Evolutionary conservation across 2,888 invertebrate species (phyloP), one percentile per base, ranked within the genome.

Genomic region (Pandemis corylana): DNA sequence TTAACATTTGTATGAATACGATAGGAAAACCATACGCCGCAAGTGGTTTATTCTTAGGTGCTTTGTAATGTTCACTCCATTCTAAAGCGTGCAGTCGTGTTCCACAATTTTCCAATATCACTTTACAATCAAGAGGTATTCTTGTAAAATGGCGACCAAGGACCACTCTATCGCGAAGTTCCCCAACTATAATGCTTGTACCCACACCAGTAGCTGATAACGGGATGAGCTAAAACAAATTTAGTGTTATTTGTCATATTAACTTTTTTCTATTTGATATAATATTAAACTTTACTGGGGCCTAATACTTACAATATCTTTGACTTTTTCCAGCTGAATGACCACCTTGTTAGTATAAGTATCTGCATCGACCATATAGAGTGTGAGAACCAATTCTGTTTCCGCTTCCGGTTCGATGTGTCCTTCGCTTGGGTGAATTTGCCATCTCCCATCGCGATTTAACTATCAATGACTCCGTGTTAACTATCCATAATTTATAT

Each of bases 111-210:
- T 92, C 93, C 83, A 96, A 89, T 0, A 81, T 83, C 15, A 96
- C 90, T 77, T 89, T 89, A 76, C 85, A 81, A 66, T 85, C 83
- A 67, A 95, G 83, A 0, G 88, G 88, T 72, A 92, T 89, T 83
- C 94, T 95, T 79, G 96, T 96, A 81, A 97, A 96, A 82, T 96
- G 93, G 5, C 95, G 91, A 5, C 96, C 97, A 63, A 97, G 93
- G 76, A 95, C 87, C 67, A 96, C 89, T 36, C 95, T 95, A 59
- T 95, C 94, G 68, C 96, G 90, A 0, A 91, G 85, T 0, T 96
- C 96, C 63, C 96, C 95, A 13, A 96, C 95, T 41, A 95, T 81
- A 76, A 97, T 96, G 77, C 96, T 96, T 0, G 96, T 96, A 4
- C 97, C 97, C 62, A 95, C 88, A 13, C 97, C 97, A 76, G 93